phyloP scores from a whole-genome alignment of 2,113 vertebrate species.

The Protobothrops flavoviridis region DNA sequence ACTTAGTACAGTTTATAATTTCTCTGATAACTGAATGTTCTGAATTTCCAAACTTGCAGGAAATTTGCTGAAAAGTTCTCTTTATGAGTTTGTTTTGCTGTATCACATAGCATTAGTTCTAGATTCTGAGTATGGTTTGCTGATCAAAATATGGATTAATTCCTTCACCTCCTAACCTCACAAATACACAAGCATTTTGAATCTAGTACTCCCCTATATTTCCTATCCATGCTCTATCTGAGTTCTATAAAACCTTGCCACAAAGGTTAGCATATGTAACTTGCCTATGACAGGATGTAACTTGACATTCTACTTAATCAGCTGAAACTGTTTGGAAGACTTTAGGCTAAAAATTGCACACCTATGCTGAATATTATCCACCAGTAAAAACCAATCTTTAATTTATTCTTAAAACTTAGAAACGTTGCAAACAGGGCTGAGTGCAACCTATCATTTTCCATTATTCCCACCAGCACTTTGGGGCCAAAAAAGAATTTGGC shows the following conservation, averaged over 20 bases:
- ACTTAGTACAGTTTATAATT: background rate
- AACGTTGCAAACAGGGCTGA: background rate
- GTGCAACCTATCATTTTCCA: background rate
- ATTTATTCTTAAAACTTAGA: background rate
- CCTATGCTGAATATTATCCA: background rate
- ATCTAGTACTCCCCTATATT: background rate
- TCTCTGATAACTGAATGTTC: background rate
- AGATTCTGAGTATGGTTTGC: background rate
- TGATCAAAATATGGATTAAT: background rate
- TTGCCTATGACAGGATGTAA: background rate
- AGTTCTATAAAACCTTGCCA: background rate
- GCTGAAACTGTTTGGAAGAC: background rate
- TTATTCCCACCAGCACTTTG: background rate
- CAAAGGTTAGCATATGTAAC: background rate
- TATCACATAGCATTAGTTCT: background rate
- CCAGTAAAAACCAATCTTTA: background rate
- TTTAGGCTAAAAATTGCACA: background rate
- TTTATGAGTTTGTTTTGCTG: background rate
- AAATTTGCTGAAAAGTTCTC: background rate
- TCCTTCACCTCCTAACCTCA: background rate
- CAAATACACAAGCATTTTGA: background rate
- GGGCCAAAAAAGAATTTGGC: background rate
- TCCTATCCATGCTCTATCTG: background rate
- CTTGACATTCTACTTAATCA: background rate
- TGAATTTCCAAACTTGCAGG: background rate